These are phyloP conservation scores for Rhynchotus rufescens DNA, from an alignment of 2,797 vertebrate species.

Conservation along the genomic window DNA sequence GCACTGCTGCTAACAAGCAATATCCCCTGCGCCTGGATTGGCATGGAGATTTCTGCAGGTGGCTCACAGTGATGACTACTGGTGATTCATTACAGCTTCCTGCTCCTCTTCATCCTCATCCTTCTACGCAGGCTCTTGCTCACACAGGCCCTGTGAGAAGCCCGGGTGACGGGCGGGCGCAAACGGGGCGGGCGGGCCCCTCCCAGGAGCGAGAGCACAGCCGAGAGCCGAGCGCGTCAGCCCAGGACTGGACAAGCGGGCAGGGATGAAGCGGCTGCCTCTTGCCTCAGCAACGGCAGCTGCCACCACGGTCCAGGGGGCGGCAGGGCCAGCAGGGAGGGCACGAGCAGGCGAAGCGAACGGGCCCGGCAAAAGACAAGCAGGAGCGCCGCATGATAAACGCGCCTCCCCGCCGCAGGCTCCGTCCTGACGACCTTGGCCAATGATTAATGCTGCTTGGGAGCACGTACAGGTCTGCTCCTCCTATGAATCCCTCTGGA, in stretches of 20 bases:
- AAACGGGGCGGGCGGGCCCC: not conserved
- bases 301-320: not conserved
- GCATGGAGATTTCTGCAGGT: conserved; percentile 66
- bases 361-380: not conserved
- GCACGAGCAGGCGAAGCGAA: conserved; percentile 16
- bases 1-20: conserved; percentile 45
- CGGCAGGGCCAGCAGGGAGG: not conserved
- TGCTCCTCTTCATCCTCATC: not conserved
- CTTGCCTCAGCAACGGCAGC: not conserved
- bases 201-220: conserved; percentile 12
- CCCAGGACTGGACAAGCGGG: conserved; percentile 19
- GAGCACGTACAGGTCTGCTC: not conserved
- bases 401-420: not conserved
- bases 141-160: not conserved
- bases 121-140: not conserved
- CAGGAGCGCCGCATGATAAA: not conserved
- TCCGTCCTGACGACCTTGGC: conserved; percentile 60
- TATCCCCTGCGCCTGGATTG: conserved; percentile 42
- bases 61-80: conserved; percentile 34
- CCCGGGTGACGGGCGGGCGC: not conserved
- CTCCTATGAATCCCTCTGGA: conserved; percentile 3
- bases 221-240: not conserved
- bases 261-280: conserved; percentile 20
- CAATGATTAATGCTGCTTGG: conserved; percentile 32
- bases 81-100: conserved; percentile 1